phyloP scores from a whole-genome alignment of 2,797 vertebrate species.

The Ceyx erithaca region DNA sequence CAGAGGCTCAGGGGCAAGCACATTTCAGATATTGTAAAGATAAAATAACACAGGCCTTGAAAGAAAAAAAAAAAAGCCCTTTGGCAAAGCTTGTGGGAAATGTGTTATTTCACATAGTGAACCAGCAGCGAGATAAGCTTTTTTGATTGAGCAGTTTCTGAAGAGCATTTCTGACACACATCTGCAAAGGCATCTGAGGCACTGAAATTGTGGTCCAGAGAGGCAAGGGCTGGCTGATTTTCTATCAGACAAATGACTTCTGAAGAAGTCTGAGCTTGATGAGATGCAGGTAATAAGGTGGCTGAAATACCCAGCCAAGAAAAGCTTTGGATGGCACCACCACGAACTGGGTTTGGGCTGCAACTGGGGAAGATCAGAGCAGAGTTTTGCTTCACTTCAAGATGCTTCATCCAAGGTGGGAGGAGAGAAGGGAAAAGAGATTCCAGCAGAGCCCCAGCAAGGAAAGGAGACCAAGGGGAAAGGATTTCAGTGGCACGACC shows the following conservation, averaged over 20 bases:
- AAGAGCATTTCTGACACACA: neutral
- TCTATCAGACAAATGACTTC: neutral
- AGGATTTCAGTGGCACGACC: constrained; percentile 34
- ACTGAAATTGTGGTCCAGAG: neutral
- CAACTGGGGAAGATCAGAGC: neutral
- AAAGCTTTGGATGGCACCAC: neutral
- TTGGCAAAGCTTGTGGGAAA: neutral
- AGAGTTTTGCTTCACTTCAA: neutral
- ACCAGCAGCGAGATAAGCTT: neutral
- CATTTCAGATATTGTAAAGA: neutral
- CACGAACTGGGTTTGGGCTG: neutral
- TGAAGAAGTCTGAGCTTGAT: neutral
- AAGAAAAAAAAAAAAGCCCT: neutral
- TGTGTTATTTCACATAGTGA: neutral
- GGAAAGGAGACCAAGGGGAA: neutral
- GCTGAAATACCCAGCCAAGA: neutral
- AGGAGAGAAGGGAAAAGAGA: neutral
- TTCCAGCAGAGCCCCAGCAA: neutral
- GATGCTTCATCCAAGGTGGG: neutral
- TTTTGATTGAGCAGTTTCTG: neutral
- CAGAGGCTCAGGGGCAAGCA: neutral
- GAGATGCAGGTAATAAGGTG: neutral
- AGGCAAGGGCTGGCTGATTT: neutral
- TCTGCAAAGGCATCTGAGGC: neutral
- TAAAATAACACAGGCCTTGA: neutral